Evolutionary conservation across 2,888 invertebrate genomes (phyloP), one percentile per base, ranked within the genome.

Genomic region (Andrena marginata): DNA sequence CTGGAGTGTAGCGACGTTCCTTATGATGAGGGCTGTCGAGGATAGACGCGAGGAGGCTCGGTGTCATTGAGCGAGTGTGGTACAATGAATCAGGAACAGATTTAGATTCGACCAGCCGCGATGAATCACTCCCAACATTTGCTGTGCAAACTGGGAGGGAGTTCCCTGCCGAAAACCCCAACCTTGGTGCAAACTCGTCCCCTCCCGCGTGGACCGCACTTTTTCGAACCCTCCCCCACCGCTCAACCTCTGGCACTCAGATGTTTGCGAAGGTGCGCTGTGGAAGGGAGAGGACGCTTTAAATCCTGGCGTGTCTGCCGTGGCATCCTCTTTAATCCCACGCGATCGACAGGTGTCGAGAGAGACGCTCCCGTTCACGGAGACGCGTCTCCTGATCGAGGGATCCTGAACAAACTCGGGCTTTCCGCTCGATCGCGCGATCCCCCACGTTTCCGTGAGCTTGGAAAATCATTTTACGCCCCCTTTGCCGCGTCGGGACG

Each of bases 331-430:
- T 91, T 91, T 90, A 91, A 91, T 90, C 89, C 90, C 74, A 63
- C 8, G 31, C 87, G 87, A 90, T 91, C 90, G 90, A 88, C 90
- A 88, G 89, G 89, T 91, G 89, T 91, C 87, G 87, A 85, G 85
- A 78, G 86, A 67, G 64, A 48, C n/a, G 16, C 16, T 20, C 10
- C n/a, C 29, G 35, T 10, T n/a, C 68, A 59, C 77, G 73, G 77
- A 71, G 73, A 67, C 60, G 68, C 68, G 71, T 62, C 77, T 64
- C 73, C 67, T 76, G 80, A 86, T 80, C 84, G 72, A 65, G 77
- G 67, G 67, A 86, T 86, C 85, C 85, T 84, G 79, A 77, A 70
- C 85, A 87, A 88, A 87, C 84, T 82, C 62, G 64, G 64, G 80
- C 68, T 81, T 65, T 85, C 73, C 77, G 70, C 70, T 51, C 70